Evolutionary conservation across 1,140 invertebrate genomes (phyloP), one percentile per base, ranked within the genome.

Genomic region (Propsilocerus akamusi): DNA sequence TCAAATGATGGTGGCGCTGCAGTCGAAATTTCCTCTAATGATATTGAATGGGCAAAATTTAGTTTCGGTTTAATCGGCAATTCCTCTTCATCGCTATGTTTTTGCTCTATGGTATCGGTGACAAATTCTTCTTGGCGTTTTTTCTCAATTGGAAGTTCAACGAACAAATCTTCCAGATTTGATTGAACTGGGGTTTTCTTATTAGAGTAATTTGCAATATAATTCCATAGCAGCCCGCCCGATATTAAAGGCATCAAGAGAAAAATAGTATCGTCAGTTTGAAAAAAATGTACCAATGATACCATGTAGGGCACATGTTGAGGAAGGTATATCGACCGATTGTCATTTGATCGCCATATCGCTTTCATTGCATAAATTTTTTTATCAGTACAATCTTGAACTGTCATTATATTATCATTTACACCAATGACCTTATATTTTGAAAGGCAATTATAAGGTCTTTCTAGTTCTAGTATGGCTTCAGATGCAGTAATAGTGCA

Each of bases 271-370:
- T 70, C 64, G 14, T 70, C 69, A 24, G 66, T 68, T 49, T 69
- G 65, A 49, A 68, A 70, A 52, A 66, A 69, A 47, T 61, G 62
- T 49, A 66, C 34, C 48, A 72, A 47, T 48, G 62, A 62, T 4
- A 67, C 61, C 69, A 72, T 71, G 47, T 68, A 72, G 49, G 69
- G 68, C 51, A 71, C 65, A 53, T 68, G 59, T 53, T 69, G 64
- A 6, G 70, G 70, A 48, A 72, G 55, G 51, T 68, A 67, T 25
- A 58, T 64, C 52, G 58, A 64, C 57, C 58, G 62, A 14, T 62
- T 67, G 52, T 56, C 46, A 52, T 22, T 41, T 23, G 26, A 20
- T 6, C 5, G 10, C 32, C 20, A 26, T 46, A 48, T 41, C 47
- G 62, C 63, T 52, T 72, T 72, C 53, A 71, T 62, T 26, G 68